Percentiles rank a stretch among this genome's conserved stretches.
phyloP scores from a whole-genome alignment of 2,113 vertebrate genomes.

The Aptenodytes forsteri region DNA sequence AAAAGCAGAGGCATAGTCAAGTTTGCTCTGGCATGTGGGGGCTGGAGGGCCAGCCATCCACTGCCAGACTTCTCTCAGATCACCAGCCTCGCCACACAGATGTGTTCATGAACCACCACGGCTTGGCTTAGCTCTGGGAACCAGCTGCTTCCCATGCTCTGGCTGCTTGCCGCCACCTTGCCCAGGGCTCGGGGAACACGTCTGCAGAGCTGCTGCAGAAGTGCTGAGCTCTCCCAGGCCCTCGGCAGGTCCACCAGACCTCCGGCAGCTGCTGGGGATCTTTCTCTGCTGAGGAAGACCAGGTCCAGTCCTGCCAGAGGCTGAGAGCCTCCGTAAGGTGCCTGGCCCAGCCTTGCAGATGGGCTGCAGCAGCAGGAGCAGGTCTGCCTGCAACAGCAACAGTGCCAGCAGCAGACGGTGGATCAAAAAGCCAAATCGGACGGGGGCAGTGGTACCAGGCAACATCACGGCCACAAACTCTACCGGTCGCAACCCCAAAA shows the following conservation, averaged over 20 bases:
- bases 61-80: not conserved
- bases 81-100: not conserved
- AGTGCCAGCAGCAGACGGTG: not conserved
- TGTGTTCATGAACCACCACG: not conserved
- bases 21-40: not conserved
- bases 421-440: not conserved
- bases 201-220: not conserved
- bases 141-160: not conserved
- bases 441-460: not conserved
- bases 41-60: not conserved
- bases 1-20: not conserved
- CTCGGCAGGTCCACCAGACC: not conserved
- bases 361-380: not conserved
- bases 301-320: not conserved
- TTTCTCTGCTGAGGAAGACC: not conserved
- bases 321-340: not conserved
- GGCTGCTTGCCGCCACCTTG: rapidly evolving
- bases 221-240: not conserved
- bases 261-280: not conserved
- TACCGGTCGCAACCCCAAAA: not conserved
- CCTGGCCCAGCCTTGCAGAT: not conserved
- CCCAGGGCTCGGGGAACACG: rapidly evolving
- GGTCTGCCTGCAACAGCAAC: not conserved
- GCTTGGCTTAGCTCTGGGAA: not conserved
- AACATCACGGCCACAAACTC: not conserved